phyloP scores from a whole-genome alignment of 2,797 vertebrate species.

The Hyperoplus lanceolatus region DNA sequence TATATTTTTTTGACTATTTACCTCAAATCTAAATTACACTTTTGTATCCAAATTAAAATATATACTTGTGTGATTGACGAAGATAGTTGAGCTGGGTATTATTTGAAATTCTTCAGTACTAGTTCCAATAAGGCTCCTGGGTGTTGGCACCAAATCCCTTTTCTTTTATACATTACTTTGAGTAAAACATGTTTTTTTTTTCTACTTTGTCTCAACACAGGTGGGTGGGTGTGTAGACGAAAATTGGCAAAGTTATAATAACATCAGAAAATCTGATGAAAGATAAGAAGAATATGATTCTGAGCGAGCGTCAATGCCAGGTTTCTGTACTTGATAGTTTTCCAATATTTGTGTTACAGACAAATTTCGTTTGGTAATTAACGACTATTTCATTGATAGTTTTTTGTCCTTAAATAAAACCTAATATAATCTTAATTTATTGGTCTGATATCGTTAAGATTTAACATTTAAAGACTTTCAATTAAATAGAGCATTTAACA shows the following conservation, averaged over 20 bases:
- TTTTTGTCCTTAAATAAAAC: not conserved
- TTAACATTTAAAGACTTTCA: not conserved
- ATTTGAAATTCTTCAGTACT: not conserved
- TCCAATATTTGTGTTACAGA: not conserved
- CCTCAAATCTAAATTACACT: not conserved
- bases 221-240: not conserved
- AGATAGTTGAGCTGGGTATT: not conserved
- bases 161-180: not conserved
- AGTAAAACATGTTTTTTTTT: not conserved
- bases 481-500: not conserved
- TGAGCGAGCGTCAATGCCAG: not conserved
- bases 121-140: not conserved
- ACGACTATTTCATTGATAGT: not conserved
- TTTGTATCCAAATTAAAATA: not conserved
- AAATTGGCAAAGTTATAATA: not conserved
- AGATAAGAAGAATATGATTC: not conserved
- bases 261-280: not conserved
- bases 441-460: not conserved
- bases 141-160: not conserved
- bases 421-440: not conserved
- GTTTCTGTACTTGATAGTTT: not conserved
- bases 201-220: not conserved
- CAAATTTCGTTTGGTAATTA: fast-evolving
- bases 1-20: not conserved
- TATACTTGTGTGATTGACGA: not conserved